phyloP scores from a whole-genome alignment of 2,113 vertebrate species.

The Reinhardtius hippoglossoides region DNA sequence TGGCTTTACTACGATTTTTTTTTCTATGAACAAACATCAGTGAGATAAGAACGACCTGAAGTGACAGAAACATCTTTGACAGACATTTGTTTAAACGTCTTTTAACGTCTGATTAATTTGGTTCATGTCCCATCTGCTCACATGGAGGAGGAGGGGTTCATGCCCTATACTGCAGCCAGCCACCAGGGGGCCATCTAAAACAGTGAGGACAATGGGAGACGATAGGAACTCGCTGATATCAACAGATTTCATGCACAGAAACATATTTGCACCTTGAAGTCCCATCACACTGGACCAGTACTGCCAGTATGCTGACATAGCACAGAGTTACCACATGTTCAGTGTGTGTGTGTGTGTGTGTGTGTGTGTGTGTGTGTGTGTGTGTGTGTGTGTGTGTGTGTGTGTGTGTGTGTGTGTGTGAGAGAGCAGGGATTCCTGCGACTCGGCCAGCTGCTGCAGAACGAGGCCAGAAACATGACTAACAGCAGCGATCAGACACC shows the following conservation, averaged over 20 bases:
- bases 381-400: slow-evolving; percentile 18
- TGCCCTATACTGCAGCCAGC: too few species aligned
- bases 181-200: too few species aligned
- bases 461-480: slow-evolving; percentile 44
- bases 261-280: neutral
- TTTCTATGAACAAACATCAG: too few species aligned
- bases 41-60: too few species aligned
- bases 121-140: too few species aligned
- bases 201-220: too few species aligned
- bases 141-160: too few species aligned
- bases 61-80: too few species aligned
- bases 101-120: too few species aligned
- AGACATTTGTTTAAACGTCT: too few species aligned
- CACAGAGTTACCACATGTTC: slow-evolving; percentile 15
- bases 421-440: slow-evolving; percentile 7
- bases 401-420: slow-evolving; percentile 7
- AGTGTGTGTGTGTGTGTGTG: slow-evolving; percentile 7
- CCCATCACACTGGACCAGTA: slow-evolving; percentile 33
- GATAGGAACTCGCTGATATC: neutral
- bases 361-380: slow-evolving; percentile 10
- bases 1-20: too few species aligned
- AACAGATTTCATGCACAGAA: neutral
- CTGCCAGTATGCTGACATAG: slow-evolving; percentile 55
- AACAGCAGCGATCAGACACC: slow-evolving; percentile 44
- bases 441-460: slow-evolving; percentile 53